Conservation (phyloP, 2,888 invertebrate species). For the Sialis fuliginosa region DNA sequence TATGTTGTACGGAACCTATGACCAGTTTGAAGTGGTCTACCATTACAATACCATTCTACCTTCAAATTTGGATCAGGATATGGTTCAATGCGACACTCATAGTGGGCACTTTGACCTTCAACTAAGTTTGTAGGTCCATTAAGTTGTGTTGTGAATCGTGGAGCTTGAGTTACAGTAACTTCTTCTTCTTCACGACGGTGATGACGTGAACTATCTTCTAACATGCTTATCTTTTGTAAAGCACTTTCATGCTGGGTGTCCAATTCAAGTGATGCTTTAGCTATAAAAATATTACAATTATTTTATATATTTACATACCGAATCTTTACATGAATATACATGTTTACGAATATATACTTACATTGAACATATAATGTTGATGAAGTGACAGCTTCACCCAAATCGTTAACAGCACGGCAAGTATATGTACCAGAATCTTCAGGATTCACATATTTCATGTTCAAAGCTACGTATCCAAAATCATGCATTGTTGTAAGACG, state of each 20-base stretch:
- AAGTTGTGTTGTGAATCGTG: conserved; percentile 68
- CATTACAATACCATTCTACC: conserved; percentile 89
- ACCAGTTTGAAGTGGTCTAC: conserved; percentile 69
- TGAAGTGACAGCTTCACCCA: conserved; percentile 90
- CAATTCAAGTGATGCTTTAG: conserved; percentile 71
- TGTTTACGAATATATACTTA: conserved; percentile 26
- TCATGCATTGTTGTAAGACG: conserved; percentile 90
- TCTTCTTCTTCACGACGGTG: conserved; percentile 70
- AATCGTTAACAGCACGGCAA: conserved; percentile 77
- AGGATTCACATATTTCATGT: conserved; percentile 86
- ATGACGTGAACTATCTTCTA: conserved; percentile 68
- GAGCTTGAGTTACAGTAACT: conserved; percentile 61
- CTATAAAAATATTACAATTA: conserved; percentile 26
- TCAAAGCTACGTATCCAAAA: conserved; percentile 91
- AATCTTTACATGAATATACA: background rate
- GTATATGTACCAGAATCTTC: conserved; percentile 96
- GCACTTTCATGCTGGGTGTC: conserved; percentile 83
- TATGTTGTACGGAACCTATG: conserved; percentile 86
- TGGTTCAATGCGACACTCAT: conserved; percentile 84
- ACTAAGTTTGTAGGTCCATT: conserved; percentile 71
- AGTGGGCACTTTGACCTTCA: conserved; percentile 82
- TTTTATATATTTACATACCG: background rate
- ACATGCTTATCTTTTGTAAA: conserved; percentile 65
- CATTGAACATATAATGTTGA: conserved; percentile 80
- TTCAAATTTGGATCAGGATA: conserved; percentile 78